A percentile compares a stretch with the other conserved stretches of the same genome.
These are phyloP conservation scores for Glaucomys volans DNA, from an alignment of 2,113 vertebrate species.

Conservation along the genomic window DNA sequence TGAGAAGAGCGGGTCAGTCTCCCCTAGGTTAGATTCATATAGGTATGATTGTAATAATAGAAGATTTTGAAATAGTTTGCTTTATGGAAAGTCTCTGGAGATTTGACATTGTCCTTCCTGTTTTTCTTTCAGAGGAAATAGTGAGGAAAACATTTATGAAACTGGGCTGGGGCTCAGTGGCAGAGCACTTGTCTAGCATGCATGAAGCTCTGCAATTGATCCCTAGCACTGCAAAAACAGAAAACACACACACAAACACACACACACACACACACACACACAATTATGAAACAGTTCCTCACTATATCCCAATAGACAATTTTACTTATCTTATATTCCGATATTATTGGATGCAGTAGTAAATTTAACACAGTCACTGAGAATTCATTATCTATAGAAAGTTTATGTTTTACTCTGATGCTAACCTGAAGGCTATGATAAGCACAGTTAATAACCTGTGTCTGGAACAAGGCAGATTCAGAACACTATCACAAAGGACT, in stretches of 20 bases:
- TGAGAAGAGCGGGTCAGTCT: constrained; percentile 38
- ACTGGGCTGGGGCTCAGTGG: not conserved
- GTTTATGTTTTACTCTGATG: constrained; percentile 15
- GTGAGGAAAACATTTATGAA: constrained; percentile 36
- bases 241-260: not conserved
- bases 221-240: not conserved
- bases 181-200: not conserved
- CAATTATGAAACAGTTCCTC: not conserved
- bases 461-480: constrained; percentile 27
- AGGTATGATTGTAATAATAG: constrained; percentile 23
- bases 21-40: not conserved
- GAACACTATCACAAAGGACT: not conserved
- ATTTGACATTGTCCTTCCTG: not conserved
- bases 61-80: constrained; percentile 36
- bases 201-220: not conserved
- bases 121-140: constrained; percentile 27
- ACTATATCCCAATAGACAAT: not conserved
- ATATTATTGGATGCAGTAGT: not conserved
- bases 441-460: not conserved
- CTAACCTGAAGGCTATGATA: not conserved
- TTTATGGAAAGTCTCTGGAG: not conserved
- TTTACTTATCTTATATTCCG: constrained; percentile 14
- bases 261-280: no score
- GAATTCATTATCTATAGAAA: not conserved
- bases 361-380: not conserved